phyloP scores from a whole-genome alignment of 1,140 invertebrate species.

The Heliconius hewitsoni region DNA sequence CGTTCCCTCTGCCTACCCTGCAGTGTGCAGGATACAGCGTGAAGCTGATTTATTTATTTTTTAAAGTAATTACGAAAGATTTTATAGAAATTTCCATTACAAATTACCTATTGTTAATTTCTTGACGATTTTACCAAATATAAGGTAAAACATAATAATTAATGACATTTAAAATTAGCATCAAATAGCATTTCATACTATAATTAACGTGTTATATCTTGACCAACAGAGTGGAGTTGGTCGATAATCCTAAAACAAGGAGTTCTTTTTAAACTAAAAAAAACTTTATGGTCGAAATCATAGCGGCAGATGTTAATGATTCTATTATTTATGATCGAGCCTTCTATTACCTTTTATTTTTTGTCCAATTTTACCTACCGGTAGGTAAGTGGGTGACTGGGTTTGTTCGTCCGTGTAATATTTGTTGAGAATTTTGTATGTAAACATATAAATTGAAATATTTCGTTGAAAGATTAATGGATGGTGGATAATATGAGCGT shows the following conservation, averaged over 20 bases:
- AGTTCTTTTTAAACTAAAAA: conserved; percentile 57
- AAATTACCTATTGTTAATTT: too few species aligned
- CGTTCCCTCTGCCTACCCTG: too few species aligned
- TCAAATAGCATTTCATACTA: neutral
- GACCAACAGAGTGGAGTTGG: neutral
- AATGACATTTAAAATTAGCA: neutral
- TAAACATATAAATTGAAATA: conserved; percentile 39
- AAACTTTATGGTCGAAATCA: conserved; percentile 70
- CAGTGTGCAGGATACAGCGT: too few species aligned
- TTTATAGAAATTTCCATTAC: neutral
- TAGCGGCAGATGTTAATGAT: conserved; percentile 78
- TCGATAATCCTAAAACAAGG: neutral
- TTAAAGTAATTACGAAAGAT: too few species aligned
- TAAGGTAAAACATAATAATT: too few species aligned
- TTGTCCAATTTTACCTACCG: conserved; percentile 54
- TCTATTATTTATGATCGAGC: conserved; percentile 74
- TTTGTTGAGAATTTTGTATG: conserved; percentile 34
- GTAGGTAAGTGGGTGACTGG: conserved; percentile 49
- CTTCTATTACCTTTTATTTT: conserved; percentile 61
- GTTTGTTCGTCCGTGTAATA: conserved; percentile 63
- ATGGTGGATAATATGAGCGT: too few species aligned
- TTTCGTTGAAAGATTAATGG: neutral
- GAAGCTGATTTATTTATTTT: too few species aligned
- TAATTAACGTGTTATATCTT: neutral
- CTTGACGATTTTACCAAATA: too few species aligned